Evolutionary conservation across 2,888 invertebrate species (phyloP), one percentile per base, ranked within the genome.

Genomic region (Drosophila rellima): DNA sequence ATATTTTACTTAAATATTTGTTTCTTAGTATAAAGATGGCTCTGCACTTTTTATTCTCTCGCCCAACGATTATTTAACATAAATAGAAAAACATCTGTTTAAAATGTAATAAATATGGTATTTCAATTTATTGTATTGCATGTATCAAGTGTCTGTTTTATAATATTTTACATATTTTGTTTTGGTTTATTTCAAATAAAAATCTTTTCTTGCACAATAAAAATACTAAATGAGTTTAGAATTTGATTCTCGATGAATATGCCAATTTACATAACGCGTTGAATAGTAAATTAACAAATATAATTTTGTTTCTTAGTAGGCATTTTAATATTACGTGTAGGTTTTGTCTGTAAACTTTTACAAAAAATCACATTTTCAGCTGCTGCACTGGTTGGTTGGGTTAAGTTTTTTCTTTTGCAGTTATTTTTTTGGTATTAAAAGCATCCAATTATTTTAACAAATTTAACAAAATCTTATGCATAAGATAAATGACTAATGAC

Each of bases 281-380:
- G 20, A 42, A 45, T 47, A 45, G 20, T 35, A 35, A 17, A 17
- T 33, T 31, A 61, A 61, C 51, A 61, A 44, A 52, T 15, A 26
- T 5, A 35, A 23, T 17, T 56, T 55, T 56, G 56, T 56, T 44
- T 39, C 33, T 10, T 26, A 6, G 15, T 47, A 20, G 40, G 20
- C 23, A 35, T 57, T 59, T 66, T 59, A 37, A 57, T 61, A 64
- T 33, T 60, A 57, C 42, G 10, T 66, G 35, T 54, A 40, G 59
- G 44, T 65, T 62, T 71, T 45, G 35, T 67, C 13, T 74, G 64
- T 69, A 80, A 87, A 68, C 47, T 60, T 11, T 54, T 69, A 67
- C 60, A 75, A 88, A 35, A 35, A 82, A 83, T 83, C 89, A 88
- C 87, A 83, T 74, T 55, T 59, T 52, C 51, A 59, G 48, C 44